Percentiles rank a stretch among this genome's conserved stretches.
These are phyloP conservation scores for Seriola aureovittata DNA, from an alignment of 2,113 vertebrate species.

Conservation along the genomic window DNA sequence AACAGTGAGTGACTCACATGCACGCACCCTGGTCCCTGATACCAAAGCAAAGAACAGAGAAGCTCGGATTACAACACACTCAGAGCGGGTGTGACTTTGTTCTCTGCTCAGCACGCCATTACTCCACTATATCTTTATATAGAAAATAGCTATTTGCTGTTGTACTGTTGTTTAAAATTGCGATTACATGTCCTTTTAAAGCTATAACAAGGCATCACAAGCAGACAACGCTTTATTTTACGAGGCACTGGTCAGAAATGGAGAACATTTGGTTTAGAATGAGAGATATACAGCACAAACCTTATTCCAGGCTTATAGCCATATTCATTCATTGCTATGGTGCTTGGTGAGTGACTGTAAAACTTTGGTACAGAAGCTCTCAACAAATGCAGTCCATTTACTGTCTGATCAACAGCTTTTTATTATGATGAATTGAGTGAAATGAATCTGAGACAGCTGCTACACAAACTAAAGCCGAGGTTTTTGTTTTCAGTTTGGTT, in stretches of 20 bases:
- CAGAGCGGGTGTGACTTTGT: too few relatives aligned
- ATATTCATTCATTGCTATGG: background rate
- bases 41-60: too few relatives aligned
- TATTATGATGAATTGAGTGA: conserved; percentile 29
- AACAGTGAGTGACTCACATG: too few relatives aligned
- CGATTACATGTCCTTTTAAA: too few relatives aligned
- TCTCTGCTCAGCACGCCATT: too few relatives aligned
- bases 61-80: too few relatives aligned
- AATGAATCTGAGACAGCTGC: background rate
- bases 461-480: conserved; percentile 8
- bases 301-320: background rate
- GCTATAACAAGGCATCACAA: background rate
- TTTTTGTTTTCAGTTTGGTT: conserved; percentile 30
- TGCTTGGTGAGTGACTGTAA: background rate
- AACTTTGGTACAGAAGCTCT: conserved; percentile 17
- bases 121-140: too few relatives aligned
- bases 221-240: background rate
- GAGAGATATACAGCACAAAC: background rate
- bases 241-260: background rate
- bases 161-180: too few relatives aligned
- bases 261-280: background rate
- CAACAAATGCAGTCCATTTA: conserved; percentile 43
- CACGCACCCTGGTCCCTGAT: too few relatives aligned
- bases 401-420: conserved; percentile 10
- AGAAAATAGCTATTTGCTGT: too few relatives aligned